phyloP scores from a whole-genome alignment of 2,797 vertebrate species.

The Pelobates cultripes region DNA sequence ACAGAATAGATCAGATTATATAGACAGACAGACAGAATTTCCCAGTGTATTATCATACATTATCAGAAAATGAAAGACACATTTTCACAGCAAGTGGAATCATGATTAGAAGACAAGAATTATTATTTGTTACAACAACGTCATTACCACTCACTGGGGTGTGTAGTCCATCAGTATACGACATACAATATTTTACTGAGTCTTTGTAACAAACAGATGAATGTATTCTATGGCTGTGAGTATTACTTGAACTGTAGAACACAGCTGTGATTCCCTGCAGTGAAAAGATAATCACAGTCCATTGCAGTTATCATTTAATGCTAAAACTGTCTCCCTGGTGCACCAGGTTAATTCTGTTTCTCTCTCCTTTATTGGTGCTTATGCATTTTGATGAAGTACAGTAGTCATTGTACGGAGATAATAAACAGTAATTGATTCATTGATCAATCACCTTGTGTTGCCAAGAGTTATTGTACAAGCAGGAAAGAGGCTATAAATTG shows the following conservation, averaged over 20 bases:
- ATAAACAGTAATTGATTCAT: slow-evolving; percentile 59
- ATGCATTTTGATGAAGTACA: slow-evolving; percentile 51
- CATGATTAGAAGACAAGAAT: slow-evolving; percentile 35
- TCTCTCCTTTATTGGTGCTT: slow-evolving; percentile 50
- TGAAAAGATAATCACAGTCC: slow-evolving; percentile 45
- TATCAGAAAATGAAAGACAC: slow-evolving; percentile 19
- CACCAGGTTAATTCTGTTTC: slow-evolving; percentile 46
- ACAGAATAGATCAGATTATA: too few species aligned
- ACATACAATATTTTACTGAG: slow-evolving; percentile 42
- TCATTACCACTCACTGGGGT: slow-evolving; percentile 47
- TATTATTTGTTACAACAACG: slow-evolving; percentile 32
- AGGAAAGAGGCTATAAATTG: slow-evolving; percentile 28
- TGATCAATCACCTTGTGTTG: slow-evolving; percentile 52
- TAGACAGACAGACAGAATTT: too few species aligned
- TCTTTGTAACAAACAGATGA: slow-evolving; percentile 47
- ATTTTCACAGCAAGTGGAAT: slow-evolving; percentile 27
- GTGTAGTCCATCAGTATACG: slow-evolving; percentile 37
- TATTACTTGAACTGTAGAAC: slow-evolving; percentile 37
- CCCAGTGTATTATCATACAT: slow-evolving; percentile 5
- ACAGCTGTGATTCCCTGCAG: slow-evolving; percentile 44
- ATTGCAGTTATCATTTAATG: slow-evolving; percentile 54
- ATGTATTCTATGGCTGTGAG: slow-evolving; percentile 41
- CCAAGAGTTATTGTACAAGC: slow-evolving; percentile 12
- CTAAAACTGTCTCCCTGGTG: slow-evolving; percentile 2
- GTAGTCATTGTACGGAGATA: slow-evolving; percentile 31